Conservation (phyloP, 2,113 vertebrate genomes). For the Lycocorax pyrrhopterus region DNA sequence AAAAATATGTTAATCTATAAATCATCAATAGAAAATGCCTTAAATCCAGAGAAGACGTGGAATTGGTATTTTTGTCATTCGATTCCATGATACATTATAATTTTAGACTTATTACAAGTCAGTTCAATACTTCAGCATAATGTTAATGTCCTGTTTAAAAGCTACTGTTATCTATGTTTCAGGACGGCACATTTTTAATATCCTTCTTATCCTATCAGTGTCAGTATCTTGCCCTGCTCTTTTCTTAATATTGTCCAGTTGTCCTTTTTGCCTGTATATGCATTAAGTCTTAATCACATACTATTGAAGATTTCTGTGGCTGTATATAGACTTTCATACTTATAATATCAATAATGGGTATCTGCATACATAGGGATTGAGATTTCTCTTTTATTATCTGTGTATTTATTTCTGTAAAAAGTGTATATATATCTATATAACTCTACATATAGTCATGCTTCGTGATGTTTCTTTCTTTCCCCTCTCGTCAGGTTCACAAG, state of each 20-base stretch:
- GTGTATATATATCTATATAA: background rate
- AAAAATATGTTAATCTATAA: background rate
- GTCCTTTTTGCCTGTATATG: background rate
- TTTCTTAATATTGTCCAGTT: background rate
- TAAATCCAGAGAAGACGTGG: background rate
- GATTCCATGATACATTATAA: background rate
- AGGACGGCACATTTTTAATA: background rate
- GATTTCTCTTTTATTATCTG: background rate
- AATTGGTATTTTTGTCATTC: background rate
- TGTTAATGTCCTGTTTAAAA: background rate
- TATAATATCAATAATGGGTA: background rate
- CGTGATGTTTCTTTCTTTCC: background rate
- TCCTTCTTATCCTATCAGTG: background rate
- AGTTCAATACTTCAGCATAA: background rate
- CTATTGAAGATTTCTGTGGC: background rate
- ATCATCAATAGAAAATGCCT: background rate
- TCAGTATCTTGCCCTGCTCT: background rate
- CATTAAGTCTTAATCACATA: background rate
- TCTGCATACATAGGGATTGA: background rate
- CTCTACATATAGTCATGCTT: background rate
- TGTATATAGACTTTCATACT: background rate
- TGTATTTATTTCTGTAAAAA: background rate
- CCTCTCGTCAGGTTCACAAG: background rate
- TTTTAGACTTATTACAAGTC: background rate
- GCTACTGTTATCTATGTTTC: background rate